A percentile compares a stretch with the other conserved stretches of the same genome.
Evolutionary conservation across 2,888 invertebrate genomes (phyloP).

Genomic region (Diarsia dahlii): DNA sequence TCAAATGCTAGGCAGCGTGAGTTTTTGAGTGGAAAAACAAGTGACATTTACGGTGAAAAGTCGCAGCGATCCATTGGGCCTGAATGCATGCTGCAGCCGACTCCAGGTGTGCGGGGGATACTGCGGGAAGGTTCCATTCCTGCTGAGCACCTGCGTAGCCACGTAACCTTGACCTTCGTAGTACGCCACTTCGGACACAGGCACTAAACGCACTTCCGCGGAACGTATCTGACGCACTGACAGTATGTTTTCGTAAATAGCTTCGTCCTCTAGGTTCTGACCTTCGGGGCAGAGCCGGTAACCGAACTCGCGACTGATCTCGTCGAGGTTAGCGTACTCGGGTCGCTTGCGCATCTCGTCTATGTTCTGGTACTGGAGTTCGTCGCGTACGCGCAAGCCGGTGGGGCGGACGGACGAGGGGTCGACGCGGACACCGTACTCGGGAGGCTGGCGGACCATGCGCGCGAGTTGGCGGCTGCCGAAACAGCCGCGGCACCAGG

Average conservation of each 20-base stretch:
- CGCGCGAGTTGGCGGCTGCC: conserved; percentile 82
- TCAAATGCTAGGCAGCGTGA: conserved; percentile 48
- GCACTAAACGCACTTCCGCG: conserved; percentile 90
- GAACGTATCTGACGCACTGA: conserved; percentile 89
- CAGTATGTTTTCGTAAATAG: conserved; percentile 89
- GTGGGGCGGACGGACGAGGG: conserved; percentile 80
- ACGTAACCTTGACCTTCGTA: conserved; percentile 89
- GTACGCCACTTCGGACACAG: conserved; percentile 88
- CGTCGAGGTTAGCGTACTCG: conserved; percentile 88
- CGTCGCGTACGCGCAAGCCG: conserved; percentile 84
- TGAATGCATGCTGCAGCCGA: conserved; percentile 84
- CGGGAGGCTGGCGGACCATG: conserved; percentile 85
- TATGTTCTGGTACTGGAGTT: conserved; percentile 88
- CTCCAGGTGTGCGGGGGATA: conserved; percentile 89
- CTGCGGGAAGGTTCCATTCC: conserved; percentile 89
- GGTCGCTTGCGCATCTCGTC: conserved; percentile 87
- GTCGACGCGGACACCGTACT: conserved; percentile 87
- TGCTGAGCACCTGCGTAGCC: conserved; percentile 87
- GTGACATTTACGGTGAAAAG: conserved; percentile 84
- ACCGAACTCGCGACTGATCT: conserved; percentile 89
- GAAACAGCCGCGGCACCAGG: conserved; percentile 80
- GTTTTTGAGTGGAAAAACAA: conserved; percentile 53
- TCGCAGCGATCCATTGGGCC: conserved; percentile 84
- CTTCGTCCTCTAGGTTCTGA: conserved; percentile 89
- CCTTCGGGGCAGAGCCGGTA: conserved; percentile 89